Conservation (phyloP, 2,113 vertebrate species). For the Podarcis muralis region DNA sequence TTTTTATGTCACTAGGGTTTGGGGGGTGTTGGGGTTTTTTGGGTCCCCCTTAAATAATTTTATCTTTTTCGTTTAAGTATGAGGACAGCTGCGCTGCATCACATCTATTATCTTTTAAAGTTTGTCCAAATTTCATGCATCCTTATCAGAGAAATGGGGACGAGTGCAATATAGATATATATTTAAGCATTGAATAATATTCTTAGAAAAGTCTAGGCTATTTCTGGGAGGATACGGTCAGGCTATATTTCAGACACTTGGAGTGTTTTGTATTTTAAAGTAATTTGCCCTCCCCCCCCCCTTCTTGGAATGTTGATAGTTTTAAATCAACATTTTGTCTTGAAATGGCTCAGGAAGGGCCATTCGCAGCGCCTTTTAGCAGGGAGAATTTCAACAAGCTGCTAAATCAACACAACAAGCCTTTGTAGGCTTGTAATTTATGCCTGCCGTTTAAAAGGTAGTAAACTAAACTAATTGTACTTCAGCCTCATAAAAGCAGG, state of each 20-base stretch:
- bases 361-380: slow-evolving; percentile 48
- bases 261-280: too few species aligned
- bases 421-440: slow-evolving; percentile 78
- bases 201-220: slow-evolving; percentile 56
- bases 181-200: slow-evolving; percentile 33
- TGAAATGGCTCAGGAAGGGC: slow-evolving; percentile 50
- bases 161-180: background rate
- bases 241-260: slow-evolving; percentile 23
- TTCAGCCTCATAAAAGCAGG: slow-evolving; percentile 73
- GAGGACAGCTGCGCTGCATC: slow-evolving; percentile 9
- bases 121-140: slow-evolving; percentile 42
- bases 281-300: background rate
- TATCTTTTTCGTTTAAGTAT: background rate
- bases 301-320: background rate
- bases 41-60: slow-evolving; percentile 32
- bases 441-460: slow-evolving; percentile 78
- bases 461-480: slow-evolving; percentile 81
- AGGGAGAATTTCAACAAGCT: slow-evolving; percentile 68
- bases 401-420: slow-evolving; percentile 71
- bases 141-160: slow-evolving; percentile 43
- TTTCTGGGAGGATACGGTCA: slow-evolving; percentile 22
- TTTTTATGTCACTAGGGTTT: background rate
- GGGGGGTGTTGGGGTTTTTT: background rate
- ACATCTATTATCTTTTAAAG: slow-evolving; percentile 43
- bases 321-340: slow-evolving; percentile 39